Evolutionary conservation across 2,797 vertebrate species (phyloP), one percentile per base, ranked within the genome.

Genomic region (Artibeus jamaicensis): DNA sequence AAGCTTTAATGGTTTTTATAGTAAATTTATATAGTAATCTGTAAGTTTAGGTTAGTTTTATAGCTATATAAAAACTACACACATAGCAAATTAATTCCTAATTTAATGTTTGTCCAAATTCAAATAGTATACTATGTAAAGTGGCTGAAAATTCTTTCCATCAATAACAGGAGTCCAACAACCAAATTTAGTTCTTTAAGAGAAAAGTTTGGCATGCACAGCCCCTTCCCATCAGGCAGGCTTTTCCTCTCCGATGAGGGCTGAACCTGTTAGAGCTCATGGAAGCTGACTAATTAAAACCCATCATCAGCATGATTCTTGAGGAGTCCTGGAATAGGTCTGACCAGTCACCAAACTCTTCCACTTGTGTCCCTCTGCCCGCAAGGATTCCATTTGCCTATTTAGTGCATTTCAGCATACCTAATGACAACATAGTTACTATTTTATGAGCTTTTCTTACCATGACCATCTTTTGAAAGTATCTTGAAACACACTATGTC

Each of bases 11-110:
- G 70, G 59, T 87, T 96, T 96, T 95, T 87, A 95, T 81, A 95
- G 92, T 85, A 96, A 95, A 94, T 81, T 91, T 95, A 96, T 84
- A 96, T 68, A 95, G 89, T 68, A 93, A 97, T 92, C 82, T 95
- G 24, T 95, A 97, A 96, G 93, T 94, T 86, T 59, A n/a, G 62
- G 85, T 97, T 81, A 87, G 48, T 90, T 97, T 96, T 96, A 97
- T n/a, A 93, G 86, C 78, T 96, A 9, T 42, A 93, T 92, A 94
- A 95, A 95, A 96, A 65, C 82, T 95, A 88, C 79, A 79, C 8
- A 10, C 74, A 78, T 88, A 81, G 93, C 76, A 96, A 96, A 96
- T 91, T 89, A 95, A 93, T 86, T 77, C 65, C 92, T 97, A 94
- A 96, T 89, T 96, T 92, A 94, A 94, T 82, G 39, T 95, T 94